These are phyloP conservation scores for Argyresthia goedartella DNA, from an alignment of 2,888 invertebrate genomes.

Conservation along the genomic window DNA sequence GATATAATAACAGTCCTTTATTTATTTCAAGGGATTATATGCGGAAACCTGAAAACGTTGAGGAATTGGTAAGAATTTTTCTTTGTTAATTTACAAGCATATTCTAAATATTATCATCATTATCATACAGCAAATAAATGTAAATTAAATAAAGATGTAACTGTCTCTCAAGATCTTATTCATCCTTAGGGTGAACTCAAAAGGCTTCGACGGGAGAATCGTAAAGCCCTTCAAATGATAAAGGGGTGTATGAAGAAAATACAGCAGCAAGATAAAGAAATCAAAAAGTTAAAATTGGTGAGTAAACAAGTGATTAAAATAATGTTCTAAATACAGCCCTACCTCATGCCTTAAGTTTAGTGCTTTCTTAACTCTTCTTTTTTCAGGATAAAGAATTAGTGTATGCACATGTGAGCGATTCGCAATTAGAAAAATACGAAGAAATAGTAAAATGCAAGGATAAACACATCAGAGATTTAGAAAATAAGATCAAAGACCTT, in stretches of 20 bases:
- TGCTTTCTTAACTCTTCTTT: too few species aligned
- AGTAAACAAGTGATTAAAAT: constrained; percentile 2
- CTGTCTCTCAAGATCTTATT: not conserved
- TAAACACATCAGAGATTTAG: constrained; percentile 64
- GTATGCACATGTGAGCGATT: constrained; percentile 52
- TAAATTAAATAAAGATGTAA: too few species aligned
- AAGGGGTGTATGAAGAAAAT: constrained; percentile 70
- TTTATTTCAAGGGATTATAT: not conserved
- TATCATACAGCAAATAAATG: too few species aligned
- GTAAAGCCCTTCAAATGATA: constrained; percentile 69
- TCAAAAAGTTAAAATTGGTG: constrained; percentile 57
- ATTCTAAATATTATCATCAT: too few species aligned
- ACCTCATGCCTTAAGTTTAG: too few species aligned
- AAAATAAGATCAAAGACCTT: constrained; percentile 48
- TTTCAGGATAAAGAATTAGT: constrained; percentile 50
- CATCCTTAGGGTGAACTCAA: constrained; percentile 50
- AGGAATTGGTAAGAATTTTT: not conserved
- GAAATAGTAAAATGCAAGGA: constrained; percentile 67
- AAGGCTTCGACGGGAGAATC: constrained; percentile 62
- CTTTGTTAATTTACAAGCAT: not conserved
- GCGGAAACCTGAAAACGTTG: not conserved
- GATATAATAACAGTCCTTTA: not conserved
- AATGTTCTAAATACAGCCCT: too few species aligned
- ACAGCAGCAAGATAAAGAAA: constrained; percentile 64
- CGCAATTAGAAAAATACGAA: constrained; percentile 56